phyloP scores from a whole-genome alignment of 2,113 vertebrate genomes.

The Tyrannus savana region DNA sequence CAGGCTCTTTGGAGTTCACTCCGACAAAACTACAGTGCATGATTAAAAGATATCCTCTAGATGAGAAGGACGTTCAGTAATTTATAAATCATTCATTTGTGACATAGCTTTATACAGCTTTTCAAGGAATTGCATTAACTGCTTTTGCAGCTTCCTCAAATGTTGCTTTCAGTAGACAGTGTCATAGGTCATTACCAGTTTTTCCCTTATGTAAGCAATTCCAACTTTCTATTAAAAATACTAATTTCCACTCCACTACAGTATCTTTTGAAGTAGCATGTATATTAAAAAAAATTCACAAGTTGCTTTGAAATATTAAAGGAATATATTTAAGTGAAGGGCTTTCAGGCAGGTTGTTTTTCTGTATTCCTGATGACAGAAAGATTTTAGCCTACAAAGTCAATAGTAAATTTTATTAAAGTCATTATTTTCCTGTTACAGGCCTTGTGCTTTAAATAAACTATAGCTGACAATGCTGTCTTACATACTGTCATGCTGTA shows the following conservation, averaged over 20 bases:
- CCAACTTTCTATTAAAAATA: constrained; percentile 81
- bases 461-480: constrained; percentile 82
- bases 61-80: constrained; percentile 77
- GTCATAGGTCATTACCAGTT: constrained; percentile 76
- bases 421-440: constrained; percentile 84
- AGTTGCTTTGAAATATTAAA: constrained; percentile 85
- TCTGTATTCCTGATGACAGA: constrained; percentile 80
- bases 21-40: constrained; percentile 46
- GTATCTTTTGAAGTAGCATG: constrained; percentile 77
- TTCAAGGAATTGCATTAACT: constrained; percentile 76
- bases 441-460: constrained; percentile 79
- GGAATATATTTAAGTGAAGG: constrained; percentile 84
- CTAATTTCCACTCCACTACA: constrained; percentile 78
- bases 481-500: constrained; percentile 76
- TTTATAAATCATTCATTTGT: constrained; percentile 81
- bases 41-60: constrained; percentile 79
- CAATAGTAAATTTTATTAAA: constrained; percentile 88
- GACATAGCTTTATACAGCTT: constrained; percentile 74
- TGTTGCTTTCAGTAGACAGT: constrained; percentile 73
- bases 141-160: constrained; percentile 74
- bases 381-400: constrained; percentile 84
- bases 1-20: constrained; percentile 68
- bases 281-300: constrained; percentile 75
- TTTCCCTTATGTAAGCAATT: constrained; percentile 82
- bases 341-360: constrained; percentile 79